Evolutionary conservation across 2,113 vertebrate genomes (phyloP), one percentile per base, ranked within the genome.

Genomic region (Gadus chalcogrammus): DNA sequence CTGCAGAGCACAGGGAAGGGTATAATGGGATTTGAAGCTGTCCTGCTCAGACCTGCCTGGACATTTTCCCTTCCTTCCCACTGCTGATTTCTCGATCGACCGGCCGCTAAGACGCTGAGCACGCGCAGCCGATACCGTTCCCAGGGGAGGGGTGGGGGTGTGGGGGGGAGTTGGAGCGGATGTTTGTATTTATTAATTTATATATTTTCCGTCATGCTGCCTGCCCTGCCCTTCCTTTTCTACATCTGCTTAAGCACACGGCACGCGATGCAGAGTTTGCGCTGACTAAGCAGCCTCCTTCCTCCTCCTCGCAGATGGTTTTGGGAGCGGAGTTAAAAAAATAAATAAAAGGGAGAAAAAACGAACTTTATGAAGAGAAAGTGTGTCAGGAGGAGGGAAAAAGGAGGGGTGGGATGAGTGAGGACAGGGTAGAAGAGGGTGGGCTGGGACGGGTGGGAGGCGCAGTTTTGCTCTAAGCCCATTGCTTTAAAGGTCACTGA

Each of bases 221-320:
- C 16, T 12, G 12, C 53, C 16, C 13, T 55, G 53, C 16, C 16
- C 72, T 61, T 68, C 27, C 61, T 63, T 35, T 31, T 73, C 73
- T 80, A 85, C 86, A 88, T 88, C 88, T 87, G 85, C 86, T 88
- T 84, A 84, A 85, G 74, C 79, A 83, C 83, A 80, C 68, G 28
- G 67, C 52, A 73, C 78, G 31, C 31, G 0, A 35, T 35, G 31
- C 31, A 61, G 83, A 59, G 61, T 85, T 87, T 69, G 74, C 61
- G 88, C 90, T 92, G 91, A 92, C 86, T 88, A 84, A 71, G 90
- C 88, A 82, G 65, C 74, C 75, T 79, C 18, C 31, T 35, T 35
- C 78, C 77, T 73, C 31, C 6, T 35, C 78, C 77, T 73, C 67
- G 69, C 74, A 24, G 84, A 85, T 82, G 87, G 83, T 82, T 85